A percentile compares a stretch with the other conserved stretches of the same genome.
Conservation (phyloP, 2,113 vertebrate genomes). For the Platanista minor region DNA sequence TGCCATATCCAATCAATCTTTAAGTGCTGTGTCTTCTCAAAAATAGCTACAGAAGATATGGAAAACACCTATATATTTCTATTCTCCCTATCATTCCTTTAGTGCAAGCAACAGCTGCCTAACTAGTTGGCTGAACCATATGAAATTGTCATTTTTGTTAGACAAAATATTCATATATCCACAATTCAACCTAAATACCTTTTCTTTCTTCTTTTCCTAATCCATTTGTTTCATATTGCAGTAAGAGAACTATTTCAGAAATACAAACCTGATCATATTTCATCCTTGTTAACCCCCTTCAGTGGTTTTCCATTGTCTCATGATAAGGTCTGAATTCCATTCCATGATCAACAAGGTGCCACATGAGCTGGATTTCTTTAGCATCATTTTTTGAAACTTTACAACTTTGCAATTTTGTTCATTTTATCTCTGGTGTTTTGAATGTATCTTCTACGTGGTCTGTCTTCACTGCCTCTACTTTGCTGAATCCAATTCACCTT, state of each 20-base stretch:
- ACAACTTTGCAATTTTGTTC: background rate
- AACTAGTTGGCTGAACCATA: background rate
- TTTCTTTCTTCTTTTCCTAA: background rate
- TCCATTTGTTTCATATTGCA: background rate
- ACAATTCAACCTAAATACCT: background rate
- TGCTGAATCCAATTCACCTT: background rate
- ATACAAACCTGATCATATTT: background rate
- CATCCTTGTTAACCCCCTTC: background rate
- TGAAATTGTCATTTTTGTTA: background rate
- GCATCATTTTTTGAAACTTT: background rate
- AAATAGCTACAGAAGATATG: background rate
- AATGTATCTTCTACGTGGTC: background rate
- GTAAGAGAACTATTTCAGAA: background rate
- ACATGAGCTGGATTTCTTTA: background rate
- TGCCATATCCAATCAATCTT: background rate
- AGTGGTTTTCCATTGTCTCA: background rate
- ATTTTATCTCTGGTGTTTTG: background rate
- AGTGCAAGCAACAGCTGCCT: background rate
- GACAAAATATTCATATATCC: background rate
- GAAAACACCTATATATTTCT: background rate
- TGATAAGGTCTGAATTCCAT: background rate
- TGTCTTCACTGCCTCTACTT: background rate
- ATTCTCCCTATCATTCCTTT: background rate
- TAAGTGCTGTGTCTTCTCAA: background rate
- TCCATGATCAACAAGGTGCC: background rate